Conservation (phyloP, 2,113 vertebrate genomes). For the Neogobius melanostomus region DNA sequence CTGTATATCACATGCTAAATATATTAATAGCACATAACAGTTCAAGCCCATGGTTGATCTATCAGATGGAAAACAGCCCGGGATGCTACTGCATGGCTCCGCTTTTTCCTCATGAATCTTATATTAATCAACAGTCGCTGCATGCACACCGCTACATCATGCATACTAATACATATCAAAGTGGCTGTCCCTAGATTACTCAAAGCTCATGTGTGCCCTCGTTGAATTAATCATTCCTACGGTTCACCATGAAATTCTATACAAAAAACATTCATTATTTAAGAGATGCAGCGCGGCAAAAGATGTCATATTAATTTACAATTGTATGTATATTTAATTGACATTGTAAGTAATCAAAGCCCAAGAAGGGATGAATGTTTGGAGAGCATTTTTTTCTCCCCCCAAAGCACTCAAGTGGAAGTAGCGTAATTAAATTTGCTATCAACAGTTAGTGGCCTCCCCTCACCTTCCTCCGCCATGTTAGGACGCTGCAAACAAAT, state of each 20-base stretch:
- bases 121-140: conserved; percentile 34
- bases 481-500: conserved; percentile 39
- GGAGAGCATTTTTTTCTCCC: background rate
- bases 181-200: conserved; percentile 37
- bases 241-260: conserved; percentile 22
- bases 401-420: conserved; percentile 19
- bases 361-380: conserved; percentile 23
- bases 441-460: conserved; percentile 18
- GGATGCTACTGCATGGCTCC: conserved; percentile 3
- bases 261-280: conserved; percentile 18
- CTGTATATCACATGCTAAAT: background rate
- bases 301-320: conserved; percentile 27
- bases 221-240: conserved; percentile 49
- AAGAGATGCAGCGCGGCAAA: background rate
- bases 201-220: conserved; percentile 29
- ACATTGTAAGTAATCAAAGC: conserved; percentile 9
- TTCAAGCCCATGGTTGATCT: background rate
- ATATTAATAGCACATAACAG: conserved; percentile 4
- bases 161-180: conserved; percentile 54
- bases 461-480: conserved; percentile 8
- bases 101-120: conserved; percentile 23
- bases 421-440: conserved; percentile 43
- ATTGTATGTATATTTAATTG: conserved; percentile 22
- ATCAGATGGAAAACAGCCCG: conserved; percentile 1
- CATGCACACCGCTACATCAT: conserved; percentile 12